These are phyloP conservation scores for Lordiphosa clarofinis DNA, from an alignment of 1,140 invertebrate species.

Conservation along the genomic window DNA sequence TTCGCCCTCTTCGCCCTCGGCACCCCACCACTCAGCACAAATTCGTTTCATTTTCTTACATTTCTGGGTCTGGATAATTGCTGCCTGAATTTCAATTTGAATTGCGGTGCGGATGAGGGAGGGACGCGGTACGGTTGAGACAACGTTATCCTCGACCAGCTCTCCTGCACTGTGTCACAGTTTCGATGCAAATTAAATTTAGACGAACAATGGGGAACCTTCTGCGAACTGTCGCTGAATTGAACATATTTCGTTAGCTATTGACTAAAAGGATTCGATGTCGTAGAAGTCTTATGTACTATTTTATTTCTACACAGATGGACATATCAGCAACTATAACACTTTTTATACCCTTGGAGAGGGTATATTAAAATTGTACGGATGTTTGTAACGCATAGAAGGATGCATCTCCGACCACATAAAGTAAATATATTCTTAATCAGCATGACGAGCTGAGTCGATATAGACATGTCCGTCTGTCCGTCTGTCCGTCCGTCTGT, in stretches of 20 bases:
- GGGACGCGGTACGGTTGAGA: constrained; percentile 23
- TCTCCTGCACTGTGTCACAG: constrained; percentile 36
- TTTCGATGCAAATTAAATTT: constrained; percentile 43
- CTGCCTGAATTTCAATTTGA: constrained; percentile 76
- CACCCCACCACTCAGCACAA: constrained; percentile 2
- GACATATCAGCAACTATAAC: too few relatives aligned
- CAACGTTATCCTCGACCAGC: constrained; percentile 15
- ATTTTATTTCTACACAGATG: too few relatives aligned
- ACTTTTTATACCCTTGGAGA: too few relatives aligned
- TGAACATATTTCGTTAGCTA: not conserved
- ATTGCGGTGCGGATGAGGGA: constrained; percentile 32
- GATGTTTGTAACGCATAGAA: too few relatives aligned
- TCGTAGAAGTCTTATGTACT: too few relatives aligned
- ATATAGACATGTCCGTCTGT: too few relatives aligned
- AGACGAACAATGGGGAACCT: not conserved
- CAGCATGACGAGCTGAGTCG: too few relatives aligned
- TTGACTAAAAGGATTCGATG: too few relatives aligned
- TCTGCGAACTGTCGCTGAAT: not conserved
- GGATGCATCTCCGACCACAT: too few relatives aligned
- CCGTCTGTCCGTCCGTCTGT: too few relatives aligned
- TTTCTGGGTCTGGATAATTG: constrained; percentile 62
- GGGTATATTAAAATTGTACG: too few relatives aligned
- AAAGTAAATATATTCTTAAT: too few relatives aligned
- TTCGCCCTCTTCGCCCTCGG: constrained; percentile 2
- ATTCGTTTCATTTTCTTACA: constrained; percentile 50